phyloP scores from a whole-genome alignment of 2,888 invertebrate species.

The Orchestes rusci region DNA sequence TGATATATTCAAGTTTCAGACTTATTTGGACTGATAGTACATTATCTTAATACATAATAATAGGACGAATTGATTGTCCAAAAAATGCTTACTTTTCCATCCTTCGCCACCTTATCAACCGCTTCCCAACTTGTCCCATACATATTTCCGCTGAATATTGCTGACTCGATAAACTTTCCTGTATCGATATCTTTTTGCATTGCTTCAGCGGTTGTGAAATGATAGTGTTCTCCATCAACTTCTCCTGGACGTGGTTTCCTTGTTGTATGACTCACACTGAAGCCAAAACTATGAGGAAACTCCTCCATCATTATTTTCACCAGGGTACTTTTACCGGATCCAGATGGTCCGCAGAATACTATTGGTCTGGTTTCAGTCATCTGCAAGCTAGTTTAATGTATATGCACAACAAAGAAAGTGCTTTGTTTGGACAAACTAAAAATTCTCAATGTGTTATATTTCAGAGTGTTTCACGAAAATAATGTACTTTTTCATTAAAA shows the following conservation, averaged over 20 bases:
- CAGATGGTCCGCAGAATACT: conserved; percentile 94
- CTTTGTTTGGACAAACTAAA: no score
- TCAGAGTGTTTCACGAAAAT: no score
- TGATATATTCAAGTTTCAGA: no score
- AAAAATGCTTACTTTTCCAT: conserved; percentile 54
- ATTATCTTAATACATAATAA: no score
- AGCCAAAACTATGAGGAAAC: conserved; percentile 84
- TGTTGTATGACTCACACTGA: conserved; percentile 92
- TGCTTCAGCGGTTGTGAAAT: conserved; percentile 68
- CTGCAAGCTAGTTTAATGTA: no score
- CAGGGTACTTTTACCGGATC: conserved; percentile 93
- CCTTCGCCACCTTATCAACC: conserved; percentile 68
- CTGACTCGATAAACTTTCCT: conserved; percentile 88
- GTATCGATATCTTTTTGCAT: conserved; percentile 70
- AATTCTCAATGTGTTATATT: no score
- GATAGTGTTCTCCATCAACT: conserved; percentile 74
- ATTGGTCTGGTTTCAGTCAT: no score
- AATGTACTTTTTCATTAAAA: no score
- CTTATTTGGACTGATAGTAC: no score
- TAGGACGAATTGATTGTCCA: no score
- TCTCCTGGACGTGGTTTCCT: conserved; percentile 72
- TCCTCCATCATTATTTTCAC: conserved; percentile 79
- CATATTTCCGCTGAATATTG: conserved; percentile 86
- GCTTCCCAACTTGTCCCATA: conserved; percentile 94
- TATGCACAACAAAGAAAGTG: no score